Conservation (phyloP, 1,140 invertebrate species). For the Trissolcus basalis region DNA sequence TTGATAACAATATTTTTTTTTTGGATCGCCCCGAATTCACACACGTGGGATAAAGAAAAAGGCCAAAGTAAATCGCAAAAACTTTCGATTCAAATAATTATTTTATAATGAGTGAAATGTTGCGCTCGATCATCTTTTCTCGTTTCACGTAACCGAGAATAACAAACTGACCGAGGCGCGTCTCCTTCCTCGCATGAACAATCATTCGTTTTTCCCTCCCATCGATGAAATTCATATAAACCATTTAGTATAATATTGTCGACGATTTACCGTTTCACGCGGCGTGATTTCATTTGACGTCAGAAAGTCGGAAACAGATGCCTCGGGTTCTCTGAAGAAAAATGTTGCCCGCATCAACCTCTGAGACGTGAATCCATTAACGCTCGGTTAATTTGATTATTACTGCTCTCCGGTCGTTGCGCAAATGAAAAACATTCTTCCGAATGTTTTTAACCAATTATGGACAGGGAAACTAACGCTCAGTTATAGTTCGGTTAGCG, state of each 20-base stretch:
- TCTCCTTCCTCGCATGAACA: too few relatives aligned
- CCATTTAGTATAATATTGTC: too few relatives aligned
- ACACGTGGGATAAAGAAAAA: too few relatives aligned
- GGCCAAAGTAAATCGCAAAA: neutral
- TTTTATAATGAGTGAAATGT: constrained; percentile 24
- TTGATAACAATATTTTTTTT: too few relatives aligned
- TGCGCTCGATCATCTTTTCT: constrained; percentile 5
- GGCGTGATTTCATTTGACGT: constrained; percentile 1
- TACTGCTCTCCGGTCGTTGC: neutral
- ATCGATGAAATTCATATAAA: too few relatives aligned
- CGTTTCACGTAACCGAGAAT: constrained; percentile 7
- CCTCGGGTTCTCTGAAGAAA: neutral
- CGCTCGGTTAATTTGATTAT: constrained; percentile 16
- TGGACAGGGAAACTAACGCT: neutral
- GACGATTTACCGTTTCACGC: neutral
- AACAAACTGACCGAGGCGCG: neutral
- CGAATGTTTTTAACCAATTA: constrained; percentile 5
- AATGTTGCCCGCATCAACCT: neutral
- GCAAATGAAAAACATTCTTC: constrained; percentile 15
- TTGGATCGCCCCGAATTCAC: too few relatives aligned
- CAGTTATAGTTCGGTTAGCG: too few relatives aligned
- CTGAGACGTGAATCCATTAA: constrained; percentile 10
- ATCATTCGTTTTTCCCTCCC: too few relatives aligned
- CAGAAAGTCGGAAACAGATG: neutral
- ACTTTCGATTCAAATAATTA: constrained; percentile 11